phyloP scores from a whole-genome alignment of 2,113 vertebrate genomes.

The Grantiella picta region DNA sequence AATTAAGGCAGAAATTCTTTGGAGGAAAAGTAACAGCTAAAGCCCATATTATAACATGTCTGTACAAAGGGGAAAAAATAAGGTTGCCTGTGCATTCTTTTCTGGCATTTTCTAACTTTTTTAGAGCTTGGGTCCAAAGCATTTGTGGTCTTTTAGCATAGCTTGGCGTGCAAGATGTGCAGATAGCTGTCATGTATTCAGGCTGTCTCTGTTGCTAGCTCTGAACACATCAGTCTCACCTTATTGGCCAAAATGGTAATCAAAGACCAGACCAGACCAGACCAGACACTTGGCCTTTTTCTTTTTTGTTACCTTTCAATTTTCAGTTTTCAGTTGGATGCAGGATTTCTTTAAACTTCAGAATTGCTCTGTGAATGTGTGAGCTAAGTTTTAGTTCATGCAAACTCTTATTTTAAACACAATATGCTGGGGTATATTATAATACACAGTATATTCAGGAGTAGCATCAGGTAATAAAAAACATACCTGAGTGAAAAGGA shows the following conservation, averaged over 20 bases:
- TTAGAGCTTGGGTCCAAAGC: neutral
- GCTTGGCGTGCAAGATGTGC: neutral
- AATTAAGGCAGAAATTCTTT: neutral
- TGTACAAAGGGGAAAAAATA: neutral
- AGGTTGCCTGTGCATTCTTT: neutral
- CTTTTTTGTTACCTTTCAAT: neutral
- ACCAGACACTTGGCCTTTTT: neutral
- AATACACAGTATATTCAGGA: neutral
- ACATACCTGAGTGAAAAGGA: neutral
- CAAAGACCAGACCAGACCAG: neutral
- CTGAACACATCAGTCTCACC: neutral
- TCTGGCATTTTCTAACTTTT: neutral
- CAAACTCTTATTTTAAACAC: neutral
- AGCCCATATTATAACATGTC: neutral
- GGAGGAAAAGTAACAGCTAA: neutral
- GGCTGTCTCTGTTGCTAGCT: neutral
- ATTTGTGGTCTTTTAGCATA: neutral
- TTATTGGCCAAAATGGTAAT: neutral
- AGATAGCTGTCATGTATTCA: neutral
- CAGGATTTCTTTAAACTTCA: neutral
- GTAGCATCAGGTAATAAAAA: neutral
- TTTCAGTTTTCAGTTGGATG: neutral
- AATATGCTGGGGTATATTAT: neutral
- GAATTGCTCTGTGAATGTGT: neutral
- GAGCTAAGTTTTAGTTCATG: neutral